phyloP scores from a whole-genome alignment of 1,140 invertebrate species.

The Streblospio benedicti region DNA sequence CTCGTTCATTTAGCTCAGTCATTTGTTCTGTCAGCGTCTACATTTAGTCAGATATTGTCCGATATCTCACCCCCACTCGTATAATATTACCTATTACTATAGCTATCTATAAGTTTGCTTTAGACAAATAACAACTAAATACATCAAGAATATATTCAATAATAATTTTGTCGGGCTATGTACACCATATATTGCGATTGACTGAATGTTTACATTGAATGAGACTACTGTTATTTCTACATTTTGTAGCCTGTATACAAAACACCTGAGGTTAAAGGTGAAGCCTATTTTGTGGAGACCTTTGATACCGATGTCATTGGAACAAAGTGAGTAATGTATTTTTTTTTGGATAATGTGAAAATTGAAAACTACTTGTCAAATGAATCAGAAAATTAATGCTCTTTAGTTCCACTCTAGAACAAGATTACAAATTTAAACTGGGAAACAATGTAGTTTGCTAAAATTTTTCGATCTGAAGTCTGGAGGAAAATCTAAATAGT shows the following conservation, averaged over 20 bases:
- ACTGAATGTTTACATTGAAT: no score
- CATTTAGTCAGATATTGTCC: no score
- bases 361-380: not conserved
- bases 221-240: no score
- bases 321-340: conserved; percentile 51
- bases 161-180: no score
- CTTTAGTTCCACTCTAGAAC: not conserved
- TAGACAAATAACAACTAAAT: no score
- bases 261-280: conserved; percentile 39
- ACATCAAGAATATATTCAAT: no score
- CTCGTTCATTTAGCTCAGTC: not conserved
- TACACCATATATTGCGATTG: no score
- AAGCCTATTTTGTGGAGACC: conserved; percentile 73
- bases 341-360: not conserved
- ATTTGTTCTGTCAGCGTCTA: no score
- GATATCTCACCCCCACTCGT: no score
- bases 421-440: not conserved
- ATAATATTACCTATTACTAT: no score
- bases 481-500: conserved; percentile 1
- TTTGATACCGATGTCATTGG: conserved; percentile 75
- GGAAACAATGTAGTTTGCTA: not conserved
- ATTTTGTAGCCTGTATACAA: conserved; percentile 29
- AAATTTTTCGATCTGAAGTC: not conserved
- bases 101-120: no score
- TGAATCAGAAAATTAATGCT: not conserved